Conservation (phyloP, 2,113 vertebrate genomes). For the Sphaerodactylus townsendi region DNA sequence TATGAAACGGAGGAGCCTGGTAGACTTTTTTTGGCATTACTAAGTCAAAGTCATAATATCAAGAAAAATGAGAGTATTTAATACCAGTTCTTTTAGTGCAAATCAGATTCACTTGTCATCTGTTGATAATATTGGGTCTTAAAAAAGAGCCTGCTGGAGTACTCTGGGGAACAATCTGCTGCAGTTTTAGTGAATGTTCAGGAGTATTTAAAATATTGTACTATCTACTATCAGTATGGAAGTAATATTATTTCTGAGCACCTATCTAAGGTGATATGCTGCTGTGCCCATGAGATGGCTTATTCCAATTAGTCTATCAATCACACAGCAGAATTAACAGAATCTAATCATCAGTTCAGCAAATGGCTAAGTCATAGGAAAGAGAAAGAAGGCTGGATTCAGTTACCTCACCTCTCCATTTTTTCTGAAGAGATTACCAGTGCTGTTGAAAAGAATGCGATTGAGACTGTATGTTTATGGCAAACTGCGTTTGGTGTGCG, state of each 20-base stretch:
- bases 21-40: conserved; percentile 27
- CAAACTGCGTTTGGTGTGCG: no score
- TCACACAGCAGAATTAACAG: background rate
- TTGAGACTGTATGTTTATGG: background rate
- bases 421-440: background rate
- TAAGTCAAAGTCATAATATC: conserved; percentile 5
- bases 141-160: background rate
- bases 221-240: background rate
- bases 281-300: background rate
- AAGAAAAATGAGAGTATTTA: conserved; percentile 15
- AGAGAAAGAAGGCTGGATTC: background rate
- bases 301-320: background rate
- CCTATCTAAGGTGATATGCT: background rate
- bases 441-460: background rate
- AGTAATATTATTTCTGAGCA: background rate
- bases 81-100: background rate
- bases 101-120: conserved; percentile 14
- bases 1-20: conserved; percentile 16
- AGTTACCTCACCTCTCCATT: background rate
- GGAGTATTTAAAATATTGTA: background rate
- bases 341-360: background rate
- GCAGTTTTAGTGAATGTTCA: background rate
- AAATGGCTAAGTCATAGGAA: background rate
- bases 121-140: background rate
- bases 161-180: background rate